Evolutionary conservation across 1,140 invertebrate genomes (phyloP).

Genomic region (Papilio helenus): DNA sequence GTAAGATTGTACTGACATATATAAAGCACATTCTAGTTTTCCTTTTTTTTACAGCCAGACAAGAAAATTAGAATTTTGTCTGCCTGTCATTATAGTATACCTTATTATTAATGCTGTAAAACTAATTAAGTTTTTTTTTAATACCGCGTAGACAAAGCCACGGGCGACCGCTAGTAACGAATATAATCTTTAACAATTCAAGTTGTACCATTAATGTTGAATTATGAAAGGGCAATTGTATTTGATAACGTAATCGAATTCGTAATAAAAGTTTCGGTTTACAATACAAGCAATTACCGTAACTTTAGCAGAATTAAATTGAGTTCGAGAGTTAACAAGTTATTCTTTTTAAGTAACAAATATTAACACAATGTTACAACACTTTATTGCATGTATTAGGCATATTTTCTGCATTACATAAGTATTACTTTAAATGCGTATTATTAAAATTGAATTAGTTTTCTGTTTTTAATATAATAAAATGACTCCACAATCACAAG

Average conservation of each 20-base stretch:
- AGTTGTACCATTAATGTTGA: not conserved
- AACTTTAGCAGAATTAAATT: conserved; percentile 1
- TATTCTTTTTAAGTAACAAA: not conserved
- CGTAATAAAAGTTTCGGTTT: not conserved
- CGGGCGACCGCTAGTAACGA: too few species aligned
- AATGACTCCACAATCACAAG: too few species aligned
- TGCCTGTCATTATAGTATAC: too few species aligned
- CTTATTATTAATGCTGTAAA: too few species aligned
- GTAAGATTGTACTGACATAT: too few species aligned
- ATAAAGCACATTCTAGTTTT: too few species aligned
- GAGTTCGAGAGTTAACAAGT: not conserved
- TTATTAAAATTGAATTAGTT: too few species aligned
- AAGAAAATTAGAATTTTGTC: too few species aligned
- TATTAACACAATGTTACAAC: not conserved
- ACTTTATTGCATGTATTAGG: not conserved
- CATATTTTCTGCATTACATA: not conserved
- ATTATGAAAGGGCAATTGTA: not conserved
- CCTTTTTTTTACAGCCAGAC: too few species aligned
- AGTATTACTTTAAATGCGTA: too few species aligned
- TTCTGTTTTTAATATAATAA: too few species aligned
- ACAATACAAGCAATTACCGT: not conserved
- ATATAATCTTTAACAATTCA: not conserved
- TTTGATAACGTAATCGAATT: conserved; percentile 8
- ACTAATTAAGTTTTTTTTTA: not conserved
- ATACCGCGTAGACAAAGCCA: not conserved